Evolutionary conservation across 2,113 vertebrate species (phyloP), one percentile per base, ranked within the genome.

Genomic region (Daubentonia madagascariensis): DNA sequence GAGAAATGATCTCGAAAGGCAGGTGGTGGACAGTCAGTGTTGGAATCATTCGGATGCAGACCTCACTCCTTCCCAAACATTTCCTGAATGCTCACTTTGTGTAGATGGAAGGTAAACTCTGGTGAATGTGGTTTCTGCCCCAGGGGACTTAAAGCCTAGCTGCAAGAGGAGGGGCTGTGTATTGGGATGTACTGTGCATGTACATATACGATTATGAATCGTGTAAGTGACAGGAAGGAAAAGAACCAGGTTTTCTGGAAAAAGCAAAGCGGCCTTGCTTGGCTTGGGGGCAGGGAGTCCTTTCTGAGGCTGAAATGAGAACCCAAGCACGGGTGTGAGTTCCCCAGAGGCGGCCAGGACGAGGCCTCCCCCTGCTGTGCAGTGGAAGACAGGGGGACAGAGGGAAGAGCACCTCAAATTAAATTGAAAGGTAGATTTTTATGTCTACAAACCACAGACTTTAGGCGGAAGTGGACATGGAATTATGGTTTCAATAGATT

Each of bases 101-200:
- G n/a, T 17, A 25, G 52, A 48, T 0, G 0, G 0, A 8, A 30
- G 28, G 40, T 8, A 20, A 28, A 28, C 8, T 43, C n/a, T 0
- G 8, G 32, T 25, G 30, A 75, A 4, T 6, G 1, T 13, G 23
- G 35, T 8, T 75, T 50, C 65, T 35, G 16, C 59, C 45, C 48
- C 10, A 0, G 1, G 37, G 73, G 16, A 18, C 75, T 40, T 4
- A 14, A 3, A 5, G 25, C 25, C 63, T 10, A 28, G 48, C 17
- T 1, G 5, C 54, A 2, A 28, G 48, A 18, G 48, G 5, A 14
- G 23, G 28, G 35, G 14, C 35, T 1, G 4, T 11, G 0, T 6
- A 2, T 4, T 25, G 5, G 50, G 8, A 67, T 37, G 37, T 37
- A 1, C 2, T 7, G 54, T 0, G 0, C 45, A 13, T 9, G 18